A percentile compares a stretch with the other conserved stretches of the same genome.
Evolutionary conservation across 1,140 invertebrate genomes (phyloP).

Genomic region (Solenopsis fugax): DNA sequence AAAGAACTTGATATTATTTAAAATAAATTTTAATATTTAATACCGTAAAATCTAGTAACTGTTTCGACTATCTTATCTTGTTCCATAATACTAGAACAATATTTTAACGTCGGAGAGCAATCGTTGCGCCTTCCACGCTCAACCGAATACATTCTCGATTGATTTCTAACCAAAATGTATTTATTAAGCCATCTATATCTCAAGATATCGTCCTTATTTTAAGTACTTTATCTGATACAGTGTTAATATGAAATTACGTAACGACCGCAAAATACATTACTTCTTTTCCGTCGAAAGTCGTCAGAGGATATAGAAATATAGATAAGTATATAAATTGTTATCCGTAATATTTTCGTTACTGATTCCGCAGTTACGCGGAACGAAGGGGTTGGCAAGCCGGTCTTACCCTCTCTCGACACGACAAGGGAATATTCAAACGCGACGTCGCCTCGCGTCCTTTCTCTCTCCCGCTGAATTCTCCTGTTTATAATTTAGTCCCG

Average conservation of each 20-base stretch:
- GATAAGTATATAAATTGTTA: constrained; percentile 31
- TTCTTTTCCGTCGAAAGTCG: constrained; percentile 12
- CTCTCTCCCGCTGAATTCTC: constrained; percentile 43
- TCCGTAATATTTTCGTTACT: constrained; percentile 53
- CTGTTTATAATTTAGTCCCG: constrained; percentile 58
- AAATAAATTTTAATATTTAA: constrained; percentile 9
- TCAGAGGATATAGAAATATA: not conserved
- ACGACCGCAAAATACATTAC: not conserved
- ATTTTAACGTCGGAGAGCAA: not conserved
- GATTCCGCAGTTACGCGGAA: constrained; percentile 58
- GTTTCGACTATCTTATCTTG: not conserved
- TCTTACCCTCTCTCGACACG: constrained; percentile 37
- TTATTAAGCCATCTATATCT: not conserved
- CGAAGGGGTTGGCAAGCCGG: constrained; percentile 57
- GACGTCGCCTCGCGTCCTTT: not conserved
- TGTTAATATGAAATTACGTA: not conserved
- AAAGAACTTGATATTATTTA: not conserved
- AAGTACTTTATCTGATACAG: not conserved
- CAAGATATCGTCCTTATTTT: not conserved
- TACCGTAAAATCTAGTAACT: not conserved
- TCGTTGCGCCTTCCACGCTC: not conserved
- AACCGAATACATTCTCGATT: not conserved
- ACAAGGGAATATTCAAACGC: constrained; percentile 47
- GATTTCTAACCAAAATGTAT: not conserved
- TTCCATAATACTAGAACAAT: not conserved